phyloP scores from a whole-genome alignment of 2,888 invertebrate genomes.

The Heliconius charithonia region DNA sequence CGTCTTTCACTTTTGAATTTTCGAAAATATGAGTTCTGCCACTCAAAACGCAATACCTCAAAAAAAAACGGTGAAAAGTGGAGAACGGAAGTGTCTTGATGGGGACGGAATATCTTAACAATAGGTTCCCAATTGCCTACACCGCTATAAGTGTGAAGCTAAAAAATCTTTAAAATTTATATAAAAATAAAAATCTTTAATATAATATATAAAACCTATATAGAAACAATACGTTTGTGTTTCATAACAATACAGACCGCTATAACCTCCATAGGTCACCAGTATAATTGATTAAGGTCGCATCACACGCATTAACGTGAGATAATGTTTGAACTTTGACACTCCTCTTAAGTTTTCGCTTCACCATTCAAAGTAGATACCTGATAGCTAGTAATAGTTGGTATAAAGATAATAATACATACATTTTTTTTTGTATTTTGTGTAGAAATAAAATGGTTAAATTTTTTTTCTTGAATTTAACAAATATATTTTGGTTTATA shows the following conservation, averaged over 20 bases:
- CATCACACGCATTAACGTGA: constrained; percentile 79
- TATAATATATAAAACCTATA: constrained; percentile 28
- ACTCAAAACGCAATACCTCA: too few relatives aligned
- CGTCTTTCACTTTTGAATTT: too few relatives aligned
- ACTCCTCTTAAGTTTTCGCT: constrained; percentile 75
- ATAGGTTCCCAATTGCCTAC: too few relatives aligned
- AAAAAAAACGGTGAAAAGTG: too few relatives aligned
- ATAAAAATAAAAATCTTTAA: constrained; percentile 16
- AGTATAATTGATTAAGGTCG: constrained; percentile 81
- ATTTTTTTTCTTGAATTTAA: not conserved
- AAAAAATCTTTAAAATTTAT: constrained; percentile 9
- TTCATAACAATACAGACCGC: constrained; percentile 35
- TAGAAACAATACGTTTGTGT: constrained; percentile 30
- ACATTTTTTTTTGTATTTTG: not conserved
- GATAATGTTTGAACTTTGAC: constrained; percentile 81
- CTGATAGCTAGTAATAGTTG: constrained; percentile 21
- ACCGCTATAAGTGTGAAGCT: not conserved
- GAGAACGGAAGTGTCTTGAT: too few relatives aligned
- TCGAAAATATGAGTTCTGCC: too few relatives aligned
- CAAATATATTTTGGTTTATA: not conserved
- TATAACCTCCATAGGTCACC: constrained; percentile 74
- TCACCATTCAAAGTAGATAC: constrained; percentile 59
- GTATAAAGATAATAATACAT: not conserved
- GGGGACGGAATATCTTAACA: too few relatives aligned
- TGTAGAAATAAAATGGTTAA: not conserved